Base-by-base conservation (phyloP, 2,113 vertebrate species). In the Halcyon malimbica region DNA sequence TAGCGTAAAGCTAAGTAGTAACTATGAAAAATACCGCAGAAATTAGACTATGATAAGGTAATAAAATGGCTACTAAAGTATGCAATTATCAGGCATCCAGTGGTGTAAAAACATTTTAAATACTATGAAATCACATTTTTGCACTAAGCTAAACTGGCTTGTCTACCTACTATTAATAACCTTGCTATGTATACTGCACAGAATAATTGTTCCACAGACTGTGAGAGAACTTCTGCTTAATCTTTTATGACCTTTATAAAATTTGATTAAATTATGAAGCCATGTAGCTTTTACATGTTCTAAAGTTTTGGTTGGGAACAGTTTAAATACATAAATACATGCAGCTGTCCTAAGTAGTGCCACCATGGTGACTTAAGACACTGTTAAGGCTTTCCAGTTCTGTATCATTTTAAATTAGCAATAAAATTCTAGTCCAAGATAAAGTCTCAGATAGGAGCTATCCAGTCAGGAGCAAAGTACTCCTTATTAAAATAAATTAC, bases 201-300 rank as follows among this genome's bases (percentile, higher is more conserved):
- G 76, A 88, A 44, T 84, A 90, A 90, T 41, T 77, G 50, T 79
- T 94, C 70, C 64, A 77, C 25, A 85, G 64, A 37, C 70, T 84
- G n/a, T 10, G 70, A 77, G 54, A 90, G 59, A 96, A 90, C 39
- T 89, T 69, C 75, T 93, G 37, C 67, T 83, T 83, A 83, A 96
- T 91, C 54, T 83, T 97, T 96, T 86, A 95, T 77, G 41, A 91
- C 59, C 70, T 96, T 94, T 93, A 93, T 91, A 96, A 94, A 93
- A 95, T 70, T 91, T 90, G 76, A 96, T 93, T 91, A 80, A 96
- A 93, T 95, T 87, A 96, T 70, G 69, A 95, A 84, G 75, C 91
- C 44, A 76, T n/a, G 62, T 69, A 93, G 74, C 70, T 85, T 95
- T 93, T 93, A 91, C 57, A 54, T 48, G 44, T 63, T 69, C 85